These are phyloP conservation scores for Passerculus sandwichensis DNA, from an alignment of 2,797 vertebrate species.

Conservation along the genomic window DNA sequence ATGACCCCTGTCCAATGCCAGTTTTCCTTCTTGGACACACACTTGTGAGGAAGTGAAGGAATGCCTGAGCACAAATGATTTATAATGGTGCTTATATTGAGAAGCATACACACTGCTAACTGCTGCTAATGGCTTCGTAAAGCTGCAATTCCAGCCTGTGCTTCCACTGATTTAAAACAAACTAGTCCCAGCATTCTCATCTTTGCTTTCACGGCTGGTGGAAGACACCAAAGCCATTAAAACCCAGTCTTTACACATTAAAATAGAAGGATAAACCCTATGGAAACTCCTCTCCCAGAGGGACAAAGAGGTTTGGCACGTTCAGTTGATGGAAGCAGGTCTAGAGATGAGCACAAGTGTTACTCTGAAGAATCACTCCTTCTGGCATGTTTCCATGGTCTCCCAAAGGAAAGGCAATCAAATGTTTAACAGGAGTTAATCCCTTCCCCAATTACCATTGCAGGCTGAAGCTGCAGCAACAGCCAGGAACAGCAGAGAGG, in stretches of 20 bases:
- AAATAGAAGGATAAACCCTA: background rate
- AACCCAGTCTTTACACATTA: background rate
- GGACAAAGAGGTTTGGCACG: background rate
- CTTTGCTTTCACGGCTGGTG: background rate
- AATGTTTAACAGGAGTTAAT: constrained; percentile 24
- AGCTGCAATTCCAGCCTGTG: background rate
- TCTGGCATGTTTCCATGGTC: background rate
- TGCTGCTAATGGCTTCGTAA: background rate
- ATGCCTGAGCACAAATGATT: background rate
- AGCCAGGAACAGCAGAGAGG: background rate
- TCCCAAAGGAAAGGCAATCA: constrained; percentile 18
- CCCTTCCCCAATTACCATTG: background rate
- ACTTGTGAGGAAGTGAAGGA: background rate
- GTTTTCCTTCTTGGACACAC: background rate
- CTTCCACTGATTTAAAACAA: background rate
- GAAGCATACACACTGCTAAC: background rate
- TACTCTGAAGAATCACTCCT: background rate
- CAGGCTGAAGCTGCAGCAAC: background rate
- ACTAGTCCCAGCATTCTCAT: background rate
- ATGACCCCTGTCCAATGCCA: background rate
- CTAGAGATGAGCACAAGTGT: background rate
- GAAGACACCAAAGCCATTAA: background rate
- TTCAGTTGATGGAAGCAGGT: background rate
- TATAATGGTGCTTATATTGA: background rate
- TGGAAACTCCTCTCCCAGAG: background rate